Conservation (phyloP, 2,888 invertebrate genomes). For the Acronicta aceris region DNA sequence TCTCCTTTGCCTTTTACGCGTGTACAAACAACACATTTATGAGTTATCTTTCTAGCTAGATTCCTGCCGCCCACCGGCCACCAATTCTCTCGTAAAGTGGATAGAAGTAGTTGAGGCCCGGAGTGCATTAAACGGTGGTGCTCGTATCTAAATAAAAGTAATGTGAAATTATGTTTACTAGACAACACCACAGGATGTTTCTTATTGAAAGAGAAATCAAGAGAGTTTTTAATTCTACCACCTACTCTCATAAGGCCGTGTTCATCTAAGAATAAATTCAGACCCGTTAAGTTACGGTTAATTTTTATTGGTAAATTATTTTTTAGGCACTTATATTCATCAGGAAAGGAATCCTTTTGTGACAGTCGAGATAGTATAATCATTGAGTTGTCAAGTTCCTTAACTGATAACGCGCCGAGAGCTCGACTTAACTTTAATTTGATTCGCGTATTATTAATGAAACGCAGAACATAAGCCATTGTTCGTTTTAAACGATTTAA, state of each 20-base stretch:
- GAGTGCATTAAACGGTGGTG: too few species aligned
- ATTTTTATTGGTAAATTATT: not conserved
- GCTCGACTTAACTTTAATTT: not conserved
- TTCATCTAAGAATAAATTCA: slow-evolving; percentile 8
- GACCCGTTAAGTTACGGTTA: not conserved
- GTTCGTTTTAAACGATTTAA: slow-evolving; percentile 4
- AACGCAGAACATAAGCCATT: slow-evolving; percentile 1
- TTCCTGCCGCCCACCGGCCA: too few species aligned
- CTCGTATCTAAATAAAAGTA: too few species aligned
- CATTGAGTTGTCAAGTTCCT: not conserved
- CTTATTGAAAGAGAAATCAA: not conserved
- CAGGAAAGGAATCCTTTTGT: slow-evolving; percentile 5
- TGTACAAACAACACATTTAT: too few species aligned
- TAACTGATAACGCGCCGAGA: not conserved
- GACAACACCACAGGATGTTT: too few species aligned
- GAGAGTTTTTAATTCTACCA: slow-evolving; percentile 1
- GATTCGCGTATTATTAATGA: not conserved
- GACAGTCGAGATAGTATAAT: not conserved
- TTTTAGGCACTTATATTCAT: not conserved
- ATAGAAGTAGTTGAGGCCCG: too few species aligned
- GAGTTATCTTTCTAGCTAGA: too few species aligned
- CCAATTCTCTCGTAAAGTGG: too few species aligned
- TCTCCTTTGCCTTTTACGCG: not conserved
- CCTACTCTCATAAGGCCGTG: slow-evolving; percentile 8
- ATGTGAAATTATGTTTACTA: too few species aligned